Conservation (phyloP, 1,140 invertebrate genomes). For the Rhyzopertha dominica region DNA sequence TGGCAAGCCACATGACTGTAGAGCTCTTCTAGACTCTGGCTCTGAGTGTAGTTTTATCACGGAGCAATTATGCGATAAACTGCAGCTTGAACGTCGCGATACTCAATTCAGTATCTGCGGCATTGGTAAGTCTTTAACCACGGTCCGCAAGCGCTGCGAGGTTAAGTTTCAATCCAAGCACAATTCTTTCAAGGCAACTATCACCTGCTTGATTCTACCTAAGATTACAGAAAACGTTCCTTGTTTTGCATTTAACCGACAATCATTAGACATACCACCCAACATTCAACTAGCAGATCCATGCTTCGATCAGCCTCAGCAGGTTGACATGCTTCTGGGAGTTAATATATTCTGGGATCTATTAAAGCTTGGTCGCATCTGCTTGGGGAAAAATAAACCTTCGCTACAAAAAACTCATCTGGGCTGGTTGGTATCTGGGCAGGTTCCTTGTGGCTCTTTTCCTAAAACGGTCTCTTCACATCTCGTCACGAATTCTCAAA, state of each 20-base stretch:
- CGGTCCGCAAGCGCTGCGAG: too few species aligned
- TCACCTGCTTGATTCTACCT: neutral
- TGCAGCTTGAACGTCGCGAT: neutral
- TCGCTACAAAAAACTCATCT: neutral
- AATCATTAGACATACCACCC: neutral
- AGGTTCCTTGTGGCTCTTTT: neutral
- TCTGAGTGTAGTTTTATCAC: conserved; percentile 3
- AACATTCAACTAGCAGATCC: neutral
- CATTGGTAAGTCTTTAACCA: neutral
- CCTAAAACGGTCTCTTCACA: conserved; percentile 2
- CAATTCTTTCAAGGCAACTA: neutral
- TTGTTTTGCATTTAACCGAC: neutral
- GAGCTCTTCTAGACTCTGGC: conserved; percentile 1
- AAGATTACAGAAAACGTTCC: neutral
- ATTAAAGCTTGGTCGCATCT: neutral
- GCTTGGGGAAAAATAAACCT: neutral
- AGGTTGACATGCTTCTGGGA: neutral
- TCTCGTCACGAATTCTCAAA: conserved; percentile 7
- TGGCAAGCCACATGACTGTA: conserved; percentile 1
- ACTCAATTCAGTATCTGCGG: neutral
- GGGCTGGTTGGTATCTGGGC: neutral
- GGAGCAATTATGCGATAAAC: neutral
- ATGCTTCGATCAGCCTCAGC: neutral
- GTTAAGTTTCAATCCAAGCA: neutral
- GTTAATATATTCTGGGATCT: neutral